phyloP scores from a whole-genome alignment of 2,113 vertebrate species.

The Siphamia tubifer region DNA sequence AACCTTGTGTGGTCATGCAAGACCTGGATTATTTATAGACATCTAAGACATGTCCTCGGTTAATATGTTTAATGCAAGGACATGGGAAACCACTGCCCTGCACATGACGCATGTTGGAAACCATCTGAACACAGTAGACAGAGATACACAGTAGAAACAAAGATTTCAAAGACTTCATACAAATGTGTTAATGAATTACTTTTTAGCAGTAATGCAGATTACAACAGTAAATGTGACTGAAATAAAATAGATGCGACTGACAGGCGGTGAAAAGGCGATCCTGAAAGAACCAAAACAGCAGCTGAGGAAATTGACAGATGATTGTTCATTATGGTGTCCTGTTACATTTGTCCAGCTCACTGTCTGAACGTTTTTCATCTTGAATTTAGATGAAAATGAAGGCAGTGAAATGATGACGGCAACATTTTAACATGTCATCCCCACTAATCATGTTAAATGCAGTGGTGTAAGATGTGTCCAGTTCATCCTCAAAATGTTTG shows the following conservation, averaged over 20 bases:
- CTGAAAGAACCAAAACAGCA: neutral
- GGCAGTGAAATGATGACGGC: neutral
- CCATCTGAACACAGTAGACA: too few species aligned
- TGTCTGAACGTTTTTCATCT: neutral
- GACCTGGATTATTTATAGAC: too few species aligned
- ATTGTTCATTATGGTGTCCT: neutral
- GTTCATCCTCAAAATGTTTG: neutral
- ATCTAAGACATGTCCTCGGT: too few species aligned
- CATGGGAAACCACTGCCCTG: too few species aligned
- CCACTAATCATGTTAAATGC: neutral
- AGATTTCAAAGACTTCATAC: too few species aligned
- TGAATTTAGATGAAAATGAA: neutral
- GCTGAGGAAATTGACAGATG: neutral
- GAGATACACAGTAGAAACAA: too few species aligned
- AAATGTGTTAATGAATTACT: too few species aligned
- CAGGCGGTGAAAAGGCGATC: neutral
- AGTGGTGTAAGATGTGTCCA: neutral
- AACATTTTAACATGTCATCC: constrained; percentile 3
- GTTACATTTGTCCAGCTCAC: neutral
- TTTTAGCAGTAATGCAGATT: too few species aligned
- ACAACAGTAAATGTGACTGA: neutral
- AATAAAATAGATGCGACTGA: neutral
- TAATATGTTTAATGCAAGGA: too few species aligned
- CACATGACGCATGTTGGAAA: too few species aligned
- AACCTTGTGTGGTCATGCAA: too few species aligned